Base-by-base conservation (phyloP, 1,140 invertebrate genomes). In the Nixonia krombeini region DNA sequence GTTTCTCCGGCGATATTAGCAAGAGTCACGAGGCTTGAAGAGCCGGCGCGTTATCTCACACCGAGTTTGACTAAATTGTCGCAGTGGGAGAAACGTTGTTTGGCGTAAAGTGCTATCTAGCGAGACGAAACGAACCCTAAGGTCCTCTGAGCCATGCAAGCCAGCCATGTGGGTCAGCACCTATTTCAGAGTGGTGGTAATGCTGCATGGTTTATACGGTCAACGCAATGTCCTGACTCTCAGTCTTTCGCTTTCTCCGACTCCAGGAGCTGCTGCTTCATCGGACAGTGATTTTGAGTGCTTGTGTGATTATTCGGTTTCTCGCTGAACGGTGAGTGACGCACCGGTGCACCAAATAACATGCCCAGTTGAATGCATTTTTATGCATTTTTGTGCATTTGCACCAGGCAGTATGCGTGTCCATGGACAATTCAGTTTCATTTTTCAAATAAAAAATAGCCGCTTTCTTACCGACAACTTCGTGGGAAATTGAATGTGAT, bases 211-310 rank as follows among this genome's bases (percentile, higher is more conserved):
- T 85, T 88, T 75, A 85, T 87, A 69, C 73, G 82, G 50, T 68
- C 71, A 74, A 73, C 73, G 63, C 73, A 66, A 81, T 75, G 66
- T 72, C 75, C 70, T 59, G 73, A 75, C 72, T 72, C 70, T 74
- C 82, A 84, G 83, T 85, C 81, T 79, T 74, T 79, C 79, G 73
- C 82, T 84, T 85, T 84, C 83, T 79, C 81, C 75, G 73, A 58
- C 66, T 72, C 65, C 66, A 74, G 46, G 56, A 79, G 63, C 59
- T 73, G 63, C 59, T 73, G 41, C 50, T 46, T 61, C 62, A 73
- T 72, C 74, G 50, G 50, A 56, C 38, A 52, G 67, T 57, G 51
- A 64, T 68, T 62, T 55, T 17, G 16, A 59, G 42, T 56, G 51
- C 33, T 42, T 51, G 59, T 50, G 63, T 50, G 44, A 55, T 59